Base-by-base conservation (phyloP, 2,888 invertebrate genomes). In the Drosophila emarginata region DNA sequence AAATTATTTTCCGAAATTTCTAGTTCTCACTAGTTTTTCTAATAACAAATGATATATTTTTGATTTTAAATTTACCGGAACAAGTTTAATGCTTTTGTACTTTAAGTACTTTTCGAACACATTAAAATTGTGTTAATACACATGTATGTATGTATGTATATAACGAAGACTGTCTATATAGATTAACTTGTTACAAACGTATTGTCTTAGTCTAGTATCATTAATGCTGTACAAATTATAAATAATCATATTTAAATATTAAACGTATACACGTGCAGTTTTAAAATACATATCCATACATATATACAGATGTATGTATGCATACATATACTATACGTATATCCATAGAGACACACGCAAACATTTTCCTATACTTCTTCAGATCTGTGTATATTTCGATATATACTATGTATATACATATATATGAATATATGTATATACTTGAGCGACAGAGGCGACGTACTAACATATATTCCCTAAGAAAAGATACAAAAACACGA, bases 201-300 rank as follows among this genome's bases (percentile, higher is more conserved):
- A 56, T 45, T 52, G 15, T 26, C 7, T 7, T 21, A 26, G 39
- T 36, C 51, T 28, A 72, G 36, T 39, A 66, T 11, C n/a, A 57
- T 72, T 60, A 26, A 45, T 36, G 56, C 56, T 51, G 40, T 62
- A 52, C 54, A 56, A 60, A 59, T 67, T 72, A 72, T 62, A 72
- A 72, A 72, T 72, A 72, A 28, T 59, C 7, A 60, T 72, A 61
- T 66, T 65, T 71, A 60, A 72, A 72, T 72, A 72, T 72, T 72
- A 60, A 72, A 72, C 72, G 37, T 61, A 71, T 72, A 72, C 72
- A 72, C 72, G 72, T 72, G 72, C 62, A 72, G 50, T 72, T 65
- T 58, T 28, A 72, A 72, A 71, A 57, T 59, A 63, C 70, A 70
- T 69, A 63, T 69, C 39, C 53, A 37, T 39, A 32, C 18, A 36